A percentile compares a stretch with the other conserved stretches of the same genome.
These are phyloP conservation scores for Bombus impatiens DNA, from an alignment of 1,140 invertebrate genomes.

Conservation along the genomic window DNA sequence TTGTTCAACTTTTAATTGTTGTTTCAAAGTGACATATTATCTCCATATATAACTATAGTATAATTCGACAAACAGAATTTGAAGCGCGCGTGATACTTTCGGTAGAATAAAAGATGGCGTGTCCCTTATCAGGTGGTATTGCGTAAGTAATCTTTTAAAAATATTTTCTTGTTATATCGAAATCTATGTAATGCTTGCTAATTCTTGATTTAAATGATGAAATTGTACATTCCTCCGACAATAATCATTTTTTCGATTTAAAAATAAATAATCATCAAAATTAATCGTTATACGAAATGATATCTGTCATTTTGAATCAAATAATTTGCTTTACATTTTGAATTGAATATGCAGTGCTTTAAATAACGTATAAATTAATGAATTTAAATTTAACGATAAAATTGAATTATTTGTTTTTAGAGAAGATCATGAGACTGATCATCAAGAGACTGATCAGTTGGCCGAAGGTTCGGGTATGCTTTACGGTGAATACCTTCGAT, in stretches of 20 bases:
- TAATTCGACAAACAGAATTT: no score
- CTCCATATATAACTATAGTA: not conserved
- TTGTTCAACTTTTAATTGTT: not conserved
- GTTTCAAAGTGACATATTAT: not conserved
- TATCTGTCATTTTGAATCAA: not conserved
- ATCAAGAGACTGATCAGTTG: conserved; percentile 83
- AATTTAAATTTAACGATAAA: no score
- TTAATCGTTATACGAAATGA: no score
- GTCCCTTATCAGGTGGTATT: conserved; percentile 40
- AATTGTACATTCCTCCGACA: no score
- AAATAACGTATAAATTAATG: no score
- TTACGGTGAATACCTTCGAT: conserved; percentile 93
- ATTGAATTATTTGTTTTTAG: conserved; percentile 53
- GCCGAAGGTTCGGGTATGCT: conserved; percentile 87
- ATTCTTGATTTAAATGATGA: no score
- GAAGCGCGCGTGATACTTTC: not conserved
- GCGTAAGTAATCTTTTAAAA: conserved; percentile 52
- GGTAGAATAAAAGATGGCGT: conserved; percentile 49
- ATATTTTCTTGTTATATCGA: not conserved
- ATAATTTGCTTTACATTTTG: not conserved
- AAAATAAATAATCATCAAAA: not conserved
- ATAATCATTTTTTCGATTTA: not conserved
- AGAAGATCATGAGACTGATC: conserved; percentile 56
- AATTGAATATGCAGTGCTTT: not conserved
- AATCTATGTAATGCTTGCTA: not conserved